Base-by-base conservation (phyloP, 2,797 vertebrate species). In the Euthynnus affinis region DNA sequence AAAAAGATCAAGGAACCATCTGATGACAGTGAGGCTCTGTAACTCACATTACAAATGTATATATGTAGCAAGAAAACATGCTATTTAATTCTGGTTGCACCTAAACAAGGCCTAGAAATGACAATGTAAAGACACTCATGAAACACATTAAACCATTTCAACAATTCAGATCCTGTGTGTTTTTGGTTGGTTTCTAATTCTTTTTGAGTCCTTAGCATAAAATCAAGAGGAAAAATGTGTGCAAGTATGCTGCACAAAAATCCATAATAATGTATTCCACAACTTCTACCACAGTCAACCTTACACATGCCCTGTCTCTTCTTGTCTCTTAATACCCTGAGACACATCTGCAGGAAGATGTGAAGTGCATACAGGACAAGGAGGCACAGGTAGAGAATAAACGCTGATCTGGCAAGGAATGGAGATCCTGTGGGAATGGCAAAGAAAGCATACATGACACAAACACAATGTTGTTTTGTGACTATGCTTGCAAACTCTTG, bases 291-390 rank as follows among this genome's bases (percentile, higher is more conserved):
- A 59, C 49, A 55, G 52, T 64, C 69, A 84, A 25, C 61, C 78
- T 62, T 13, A 34, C 80, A 59, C 14, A 34, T 55, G 25, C 3
- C 6, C n/a, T 25, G 57, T 9, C 63, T 52, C 46, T 42, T 27
- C 32, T 61, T 4, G 0, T 66, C 80, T 53, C 49, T 49, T 86
- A 76, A 79, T 78, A 80, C 63, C 63, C 49, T 29, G 57, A 84
- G 71, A 84, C 57, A 51, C 56, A 42, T 53, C 63, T 77, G 76
- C 52, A 60, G 22, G 32, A 22, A 5, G 46, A 67, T 77, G 56
- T 63, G 66, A 74, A 66, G 56, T 52, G 74, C 56, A 83, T 58
- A 65, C 73, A 78, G 69, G 82, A 84, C 71, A 71, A 65, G 65
- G 46, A 71, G 59, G 60, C 64, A 56, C 53, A 65, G 79, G 55